Evolutionary conservation across 2,113 vertebrate genomes (phyloP).

Genomic region (Trogon surrucura): DNA sequence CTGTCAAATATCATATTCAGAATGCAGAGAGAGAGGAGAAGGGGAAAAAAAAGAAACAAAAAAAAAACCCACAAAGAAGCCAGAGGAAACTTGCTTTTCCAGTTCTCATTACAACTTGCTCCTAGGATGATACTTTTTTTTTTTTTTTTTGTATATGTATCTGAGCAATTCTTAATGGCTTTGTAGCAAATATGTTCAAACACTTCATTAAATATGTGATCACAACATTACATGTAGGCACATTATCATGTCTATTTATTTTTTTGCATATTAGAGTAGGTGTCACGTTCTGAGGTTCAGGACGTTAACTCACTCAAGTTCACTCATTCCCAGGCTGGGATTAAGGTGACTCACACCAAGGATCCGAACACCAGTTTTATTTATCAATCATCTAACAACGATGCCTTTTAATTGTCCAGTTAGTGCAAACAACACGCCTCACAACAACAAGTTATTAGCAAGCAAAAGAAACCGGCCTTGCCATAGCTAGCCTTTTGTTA

Average conservation of each 20-base stretch:
- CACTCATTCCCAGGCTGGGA: no score
- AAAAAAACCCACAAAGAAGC: not conserved
- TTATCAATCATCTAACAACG: no score
- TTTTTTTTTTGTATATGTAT: not conserved
- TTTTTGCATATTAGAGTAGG: not conserved
- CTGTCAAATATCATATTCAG: not conserved
- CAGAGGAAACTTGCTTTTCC: not conserved
- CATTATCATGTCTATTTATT: not conserved
- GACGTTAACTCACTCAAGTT: no score
- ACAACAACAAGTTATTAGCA: no score
- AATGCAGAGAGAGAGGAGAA: not conserved
- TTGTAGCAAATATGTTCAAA: not conserved
- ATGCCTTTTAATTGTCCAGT: no score
- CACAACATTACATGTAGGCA: not conserved
- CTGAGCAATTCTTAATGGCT: not conserved
- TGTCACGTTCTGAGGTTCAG: not conserved
- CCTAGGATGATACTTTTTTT: not conserved
- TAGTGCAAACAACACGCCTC: no score
- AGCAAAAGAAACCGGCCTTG: no score
- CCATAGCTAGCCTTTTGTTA: no score
- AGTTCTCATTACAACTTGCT: not conserved
- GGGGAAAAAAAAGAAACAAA: not conserved
- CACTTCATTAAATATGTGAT: not conserved
- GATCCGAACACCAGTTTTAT: no score
- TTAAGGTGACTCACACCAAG: no score